Percentiles rank a stretch among this genome's conserved stretches.
phyloP scores from a whole-genome alignment of 2,797 vertebrate species.

The Ptychobarbus kaznakovi region DNA sequence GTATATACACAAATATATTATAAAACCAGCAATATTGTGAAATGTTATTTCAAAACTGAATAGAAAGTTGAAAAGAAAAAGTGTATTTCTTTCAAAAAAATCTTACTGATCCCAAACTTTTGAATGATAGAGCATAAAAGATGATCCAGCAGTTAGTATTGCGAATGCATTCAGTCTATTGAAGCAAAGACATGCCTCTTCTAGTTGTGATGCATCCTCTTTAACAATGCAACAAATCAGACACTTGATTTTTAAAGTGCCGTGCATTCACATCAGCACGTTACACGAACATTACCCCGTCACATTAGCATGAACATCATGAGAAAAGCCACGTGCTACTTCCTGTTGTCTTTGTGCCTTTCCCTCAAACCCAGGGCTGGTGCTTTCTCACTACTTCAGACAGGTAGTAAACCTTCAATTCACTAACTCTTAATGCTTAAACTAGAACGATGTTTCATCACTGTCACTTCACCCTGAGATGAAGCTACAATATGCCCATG shows the following conservation, averaged over 20 bases:
- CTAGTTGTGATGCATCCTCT: background rate
- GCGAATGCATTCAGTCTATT: background rate
- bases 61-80: background rate
- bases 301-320: background rate
- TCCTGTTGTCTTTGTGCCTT: background rate
- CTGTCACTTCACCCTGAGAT: constrained; percentile 22
- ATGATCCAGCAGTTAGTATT: background rate
- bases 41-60: background rate
- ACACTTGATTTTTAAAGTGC: background rate
- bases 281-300: background rate
- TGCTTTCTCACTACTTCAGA: background rate
- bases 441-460: constrained; percentile 10
- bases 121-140: background rate
- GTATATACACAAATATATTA: background rate
- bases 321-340: background rate
- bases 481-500: constrained; percentile 9
- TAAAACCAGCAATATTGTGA: background rate
- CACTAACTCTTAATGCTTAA: background rate
- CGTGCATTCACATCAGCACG: background rate
- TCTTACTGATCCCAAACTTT: no score
- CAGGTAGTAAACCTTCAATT: background rate
- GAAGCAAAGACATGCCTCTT: background rate
- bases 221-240: background rate
- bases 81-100: no score
- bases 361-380: background rate